Percentiles rank a stretch among this genome's conserved stretches.
phyloP scores from a whole-genome alignment of 2,797 vertebrate genomes.

The Pseudocheirus occidentalis region DNA sequence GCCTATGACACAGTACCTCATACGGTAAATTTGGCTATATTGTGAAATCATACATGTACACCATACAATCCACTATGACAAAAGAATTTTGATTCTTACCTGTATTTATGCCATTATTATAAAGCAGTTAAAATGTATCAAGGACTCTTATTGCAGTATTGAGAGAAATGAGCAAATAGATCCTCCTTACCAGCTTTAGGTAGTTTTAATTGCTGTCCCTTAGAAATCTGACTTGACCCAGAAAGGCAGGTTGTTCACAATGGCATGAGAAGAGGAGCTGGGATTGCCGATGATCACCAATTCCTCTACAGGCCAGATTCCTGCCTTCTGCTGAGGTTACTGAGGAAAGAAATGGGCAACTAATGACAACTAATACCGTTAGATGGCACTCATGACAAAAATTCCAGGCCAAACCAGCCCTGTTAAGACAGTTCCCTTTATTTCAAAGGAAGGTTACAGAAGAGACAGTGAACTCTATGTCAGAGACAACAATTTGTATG shows the following conservation, averaged over 20 bases:
- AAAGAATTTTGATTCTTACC: neutral
- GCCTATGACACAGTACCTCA: neutral
- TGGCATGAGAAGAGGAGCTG: neutral
- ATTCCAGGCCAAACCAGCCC: neutral
- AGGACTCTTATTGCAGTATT: neutral
- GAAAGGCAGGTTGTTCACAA: neutral
- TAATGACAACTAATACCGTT: neutral
- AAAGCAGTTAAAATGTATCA: constrained; percentile 5
- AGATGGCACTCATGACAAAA: neutral
- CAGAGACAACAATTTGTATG: neutral
- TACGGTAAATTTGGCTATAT: neutral
- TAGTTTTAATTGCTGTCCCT: neutral
- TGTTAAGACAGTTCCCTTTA: constrained; percentile 20
- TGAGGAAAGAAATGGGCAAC: neutral
- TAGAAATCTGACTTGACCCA: neutral
- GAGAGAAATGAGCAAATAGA: neutral
- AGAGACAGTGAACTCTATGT: neutral
- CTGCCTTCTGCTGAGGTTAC: neutral
- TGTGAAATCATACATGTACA: neutral
- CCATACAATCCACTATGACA: neutral
- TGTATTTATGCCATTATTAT: neutral
- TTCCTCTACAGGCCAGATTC: neutral
- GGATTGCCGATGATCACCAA: neutral
- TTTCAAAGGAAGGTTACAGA: constrained; percentile 23
- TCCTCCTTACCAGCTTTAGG: constrained; percentile 31